Conservation (phyloP, 2,888 invertebrate genomes). For the Cataglyphis rosenhaueri region DNA sequence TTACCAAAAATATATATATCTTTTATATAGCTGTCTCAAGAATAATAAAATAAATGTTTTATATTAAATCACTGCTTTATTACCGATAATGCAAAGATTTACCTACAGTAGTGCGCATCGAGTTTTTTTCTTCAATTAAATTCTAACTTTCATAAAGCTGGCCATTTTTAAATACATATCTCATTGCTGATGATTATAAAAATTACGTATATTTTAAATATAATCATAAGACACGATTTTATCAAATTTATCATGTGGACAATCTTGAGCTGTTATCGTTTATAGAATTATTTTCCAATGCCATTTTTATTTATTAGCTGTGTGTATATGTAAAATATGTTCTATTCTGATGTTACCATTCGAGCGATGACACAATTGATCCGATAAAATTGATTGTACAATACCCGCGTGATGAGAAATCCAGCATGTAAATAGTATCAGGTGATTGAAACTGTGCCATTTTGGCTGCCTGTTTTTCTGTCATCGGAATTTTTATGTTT, state of each 20-base stretch:
- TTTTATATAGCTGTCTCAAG: no score
- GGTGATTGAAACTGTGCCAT: constrained; percentile 60
- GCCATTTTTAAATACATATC: no score
- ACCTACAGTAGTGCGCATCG: no score
- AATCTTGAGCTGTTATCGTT: not conserved
- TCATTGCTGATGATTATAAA: not conserved
- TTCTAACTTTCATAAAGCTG: no score
- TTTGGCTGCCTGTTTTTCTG: constrained; percentile 2
- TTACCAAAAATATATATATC: no score
- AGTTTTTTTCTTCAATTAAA: no score
- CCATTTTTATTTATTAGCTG: not conserved
- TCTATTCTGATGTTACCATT: not conserved
- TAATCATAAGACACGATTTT: not conserved
- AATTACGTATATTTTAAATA: not conserved
- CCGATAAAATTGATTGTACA: constrained; percentile 23
- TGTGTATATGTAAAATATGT: constrained; percentile 1
- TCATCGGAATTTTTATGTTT: not conserved
- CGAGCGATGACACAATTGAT: not conserved
- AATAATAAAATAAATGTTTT: no score
- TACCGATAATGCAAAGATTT: no score
- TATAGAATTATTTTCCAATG: not conserved
- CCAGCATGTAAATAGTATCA: constrained; percentile 72
- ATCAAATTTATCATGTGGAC: not conserved
- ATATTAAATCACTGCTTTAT: no score
- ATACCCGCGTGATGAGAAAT: constrained; percentile 51